Evolutionary conservation across 2,113 vertebrate species (phyloP), one percentile per base, ranked within the genome.

Genomic region (Mobula hypostoma): DNA sequence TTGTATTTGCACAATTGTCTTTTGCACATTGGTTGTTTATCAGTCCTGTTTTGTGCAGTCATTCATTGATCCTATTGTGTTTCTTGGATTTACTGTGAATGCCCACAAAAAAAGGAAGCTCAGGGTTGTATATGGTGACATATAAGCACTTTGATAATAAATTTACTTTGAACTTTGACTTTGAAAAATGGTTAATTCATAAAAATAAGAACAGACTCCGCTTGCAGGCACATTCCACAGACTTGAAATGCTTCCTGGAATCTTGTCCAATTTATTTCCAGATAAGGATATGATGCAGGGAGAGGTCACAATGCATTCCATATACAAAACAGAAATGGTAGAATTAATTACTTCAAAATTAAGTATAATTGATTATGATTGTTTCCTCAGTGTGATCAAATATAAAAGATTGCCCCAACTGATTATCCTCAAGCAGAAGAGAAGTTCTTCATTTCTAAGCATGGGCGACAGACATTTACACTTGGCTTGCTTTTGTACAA

Each of bases 181-280:
- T 48, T 48, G 48, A 48, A 93, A 93, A 93, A 93, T 93, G 68
- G 90, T 93, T 66, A 93, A 21, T 74, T 74, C 74, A 93, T 72
- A 68, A 93, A 48, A 74, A 93, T 63, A 70, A 74, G 21, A 2
- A 63, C 19, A 40, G 36, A 92, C 32, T 70, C 40, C 70, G 88
- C 88, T 29, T 92, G 32, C 6, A 74, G 68, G 5, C 24, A 8
- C 90, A 93, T 93, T 93, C 90, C 90, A 74, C 21, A 40, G 68
- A 72, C n/a, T 93, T 93, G 68, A 93, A 93, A 48, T 74, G 32
- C 17, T 93, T 93, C 68, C 90, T 93, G 19, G 72, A 74, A 74
- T 36, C 24, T 27, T 74, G 15, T 92, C 88, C 36, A 74, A 93
- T 93, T 48, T 72, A 36, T 74, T 72, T 24, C 11, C 68, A 93